Conservation (phyloP, 2,113 vertebrate species). For the Athene cunicularia region DNA sequence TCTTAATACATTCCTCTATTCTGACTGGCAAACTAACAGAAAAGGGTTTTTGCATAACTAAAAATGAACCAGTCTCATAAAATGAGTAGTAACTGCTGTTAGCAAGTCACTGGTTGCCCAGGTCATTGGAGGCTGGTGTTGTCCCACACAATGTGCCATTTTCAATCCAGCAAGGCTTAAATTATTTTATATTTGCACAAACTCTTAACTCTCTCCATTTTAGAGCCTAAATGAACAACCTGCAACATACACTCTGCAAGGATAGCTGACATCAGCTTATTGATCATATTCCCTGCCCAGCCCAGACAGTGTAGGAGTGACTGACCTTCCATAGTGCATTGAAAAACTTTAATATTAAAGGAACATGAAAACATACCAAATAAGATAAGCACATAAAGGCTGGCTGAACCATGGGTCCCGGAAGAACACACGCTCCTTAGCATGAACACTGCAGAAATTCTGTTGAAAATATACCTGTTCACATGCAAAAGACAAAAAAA, state of each 20-base stretch:
- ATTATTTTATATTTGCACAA: not conserved
- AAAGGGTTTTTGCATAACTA: not conserved
- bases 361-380: not conserved
- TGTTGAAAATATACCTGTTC: not conserved
- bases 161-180: not conserved
- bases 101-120: not conserved
- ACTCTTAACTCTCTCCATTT: not conserved
- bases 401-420: not conserved
- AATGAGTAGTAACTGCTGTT: not conserved
- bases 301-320: not conserved
- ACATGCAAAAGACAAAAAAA: not conserved
- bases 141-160: not conserved
- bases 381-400: not conserved
- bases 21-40: not conserved
- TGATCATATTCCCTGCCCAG: not conserved
- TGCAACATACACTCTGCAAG: not conserved
- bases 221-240: not conserved
- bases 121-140: not conserved
- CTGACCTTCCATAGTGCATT: not conserved
- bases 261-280: not conserved
- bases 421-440: not conserved
- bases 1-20: not conserved
- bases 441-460: not conserved
- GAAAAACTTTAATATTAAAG: not conserved
- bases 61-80: not conserved